Evolutionary conservation across 2,888 invertebrate genomes (phyloP), one percentile per base, ranked within the genome.

Genomic region (Tachina grossa): DNA sequence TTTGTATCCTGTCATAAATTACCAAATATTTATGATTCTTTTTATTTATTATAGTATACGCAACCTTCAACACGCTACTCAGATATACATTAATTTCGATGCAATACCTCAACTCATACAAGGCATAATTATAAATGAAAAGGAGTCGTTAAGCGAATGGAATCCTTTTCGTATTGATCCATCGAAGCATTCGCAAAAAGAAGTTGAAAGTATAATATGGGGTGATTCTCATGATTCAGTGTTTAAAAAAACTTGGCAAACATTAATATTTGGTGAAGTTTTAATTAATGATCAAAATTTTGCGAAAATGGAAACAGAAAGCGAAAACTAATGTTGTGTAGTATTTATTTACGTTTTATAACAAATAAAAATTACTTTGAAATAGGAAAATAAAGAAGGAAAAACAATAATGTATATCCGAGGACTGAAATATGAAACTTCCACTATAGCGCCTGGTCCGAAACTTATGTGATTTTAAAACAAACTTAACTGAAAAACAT

Each of bases 91-190:
- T 31, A 87, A 87, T 43, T 71, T 85, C 22, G 22, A 80, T 22
- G 82, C 84, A 2, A 66, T 87, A 10, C 87, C 87, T 0, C 65
- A 83, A 9, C 49, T 41, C 13, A 74, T 85, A 53, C 84, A 86
- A 14, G 87, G 87, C 2, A 84, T 87, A 16, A 63, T 43, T 9
- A 10, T 84, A 53, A 47, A 39, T 53, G 79, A 82, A 22, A 82
- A 31, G 6, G 57, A 79, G 16, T 51, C 71, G 10, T 49, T 57
- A 5, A 66, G 39, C 14, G 71, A 79, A 11, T 87, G 87, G 86
- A 80, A 55, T 31, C 84, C 87, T 6, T 86, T 87, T 76, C 57
- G 74, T 19, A 53, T 87, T 77, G 83, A 83, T 19, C 68, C 77
- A 1, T 45, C 57, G 22, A 68, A 55, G n/a, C 74, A 87, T 55